Conservation (phyloP, 2,113 vertebrate species). For the Tachycineta bicolor region DNA sequence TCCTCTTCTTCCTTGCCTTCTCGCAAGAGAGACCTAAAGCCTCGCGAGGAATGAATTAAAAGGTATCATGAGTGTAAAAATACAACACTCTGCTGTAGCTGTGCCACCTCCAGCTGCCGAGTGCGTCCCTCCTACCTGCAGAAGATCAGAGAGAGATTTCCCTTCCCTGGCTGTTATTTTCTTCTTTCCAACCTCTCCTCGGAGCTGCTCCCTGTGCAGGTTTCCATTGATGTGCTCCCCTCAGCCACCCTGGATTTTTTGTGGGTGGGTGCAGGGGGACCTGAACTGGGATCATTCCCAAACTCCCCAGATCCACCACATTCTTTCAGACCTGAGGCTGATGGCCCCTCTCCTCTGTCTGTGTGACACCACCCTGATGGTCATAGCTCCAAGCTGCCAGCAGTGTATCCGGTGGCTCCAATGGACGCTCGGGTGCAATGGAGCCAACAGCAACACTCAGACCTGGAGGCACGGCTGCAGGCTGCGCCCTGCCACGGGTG, state of each 20-base stretch:
- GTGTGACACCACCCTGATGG: not conserved
- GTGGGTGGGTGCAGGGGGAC: accelerated
- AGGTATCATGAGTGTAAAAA: not conserved
- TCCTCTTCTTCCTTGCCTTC: not conserved
- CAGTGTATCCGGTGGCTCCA: accelerated
- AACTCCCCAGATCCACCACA: accelerated
- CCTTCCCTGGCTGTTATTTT: not conserved
- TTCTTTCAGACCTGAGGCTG: not conserved
- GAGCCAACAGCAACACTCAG: accelerated
- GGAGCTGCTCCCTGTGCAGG: not conserved
- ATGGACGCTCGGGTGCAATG: not conserved
- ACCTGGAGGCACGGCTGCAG: not conserved
- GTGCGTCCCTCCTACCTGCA: not conserved
- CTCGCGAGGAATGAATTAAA: not conserved
- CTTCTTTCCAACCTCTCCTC: not conserved
- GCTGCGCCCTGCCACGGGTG: not conserved
- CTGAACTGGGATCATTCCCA: not conserved
- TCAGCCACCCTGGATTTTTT: not conserved
- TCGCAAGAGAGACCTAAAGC: not conserved
- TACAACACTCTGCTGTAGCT: conserved; percentile 16
- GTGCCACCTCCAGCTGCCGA: conserved; percentile 35
- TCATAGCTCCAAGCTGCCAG: accelerated
- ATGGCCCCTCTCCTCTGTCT: not conserved
- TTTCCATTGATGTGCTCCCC: not conserved
- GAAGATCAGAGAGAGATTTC: not conserved